These are phyloP conservation scores for Morone chrysops DNA, from an alignment of 2,113 vertebrate species.

Conservation along the genomic window DNA sequence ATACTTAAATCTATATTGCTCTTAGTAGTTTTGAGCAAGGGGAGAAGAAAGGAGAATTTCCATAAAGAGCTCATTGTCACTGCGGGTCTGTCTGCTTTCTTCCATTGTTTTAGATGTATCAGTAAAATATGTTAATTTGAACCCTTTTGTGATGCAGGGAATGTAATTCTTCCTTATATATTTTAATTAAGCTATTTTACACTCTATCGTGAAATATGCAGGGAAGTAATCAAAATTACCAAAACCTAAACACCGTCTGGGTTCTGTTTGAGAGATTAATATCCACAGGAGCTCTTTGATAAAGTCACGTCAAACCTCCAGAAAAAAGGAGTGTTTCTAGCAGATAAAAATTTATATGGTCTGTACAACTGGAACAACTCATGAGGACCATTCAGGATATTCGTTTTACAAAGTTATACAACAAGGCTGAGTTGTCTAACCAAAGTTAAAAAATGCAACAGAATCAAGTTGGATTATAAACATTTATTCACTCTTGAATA, in stretches of 20 bases:
- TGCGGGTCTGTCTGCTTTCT: neutral
- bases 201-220: neutral
- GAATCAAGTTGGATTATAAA: neutral
- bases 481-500: constrained; percentile 58
- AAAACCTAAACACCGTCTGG: neutral
- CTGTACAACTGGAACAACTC: neutral
- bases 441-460: neutral
- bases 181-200: neutral
- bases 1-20: neutral
- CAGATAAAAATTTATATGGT: neutral
- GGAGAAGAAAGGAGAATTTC: fast-evolving
- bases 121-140: neutral
- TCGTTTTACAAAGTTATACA: neutral
- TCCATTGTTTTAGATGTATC: neutral
- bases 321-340: no score
- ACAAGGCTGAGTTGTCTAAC: neutral
- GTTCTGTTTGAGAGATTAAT: neutral
- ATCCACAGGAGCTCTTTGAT: neutral
- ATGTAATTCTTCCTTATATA: neutral
- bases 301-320: neutral
- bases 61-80: no score
- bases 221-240: neutral
- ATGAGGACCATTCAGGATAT: neutral
- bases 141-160: neutral
- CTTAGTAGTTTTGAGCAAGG: neutral